A percentile compares a stretch with the other conserved stretches of the same genome.
Conservation (phyloP, 2,113 vertebrate genomes). For the Numida meleagris region DNA sequence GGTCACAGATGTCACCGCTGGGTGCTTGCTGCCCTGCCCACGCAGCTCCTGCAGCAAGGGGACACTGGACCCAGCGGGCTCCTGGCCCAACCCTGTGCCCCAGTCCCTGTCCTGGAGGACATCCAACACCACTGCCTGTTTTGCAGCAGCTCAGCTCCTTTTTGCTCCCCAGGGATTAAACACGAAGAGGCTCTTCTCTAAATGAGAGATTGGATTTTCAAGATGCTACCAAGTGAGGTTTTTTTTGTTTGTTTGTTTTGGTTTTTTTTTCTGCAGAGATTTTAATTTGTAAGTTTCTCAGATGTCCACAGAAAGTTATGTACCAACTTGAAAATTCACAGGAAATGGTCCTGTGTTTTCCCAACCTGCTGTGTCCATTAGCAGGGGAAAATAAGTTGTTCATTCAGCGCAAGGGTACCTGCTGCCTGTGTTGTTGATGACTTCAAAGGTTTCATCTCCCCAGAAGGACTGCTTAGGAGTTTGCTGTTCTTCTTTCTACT, state of each 20-base stretch:
- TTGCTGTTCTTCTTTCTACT: background rate
- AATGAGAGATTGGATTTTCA: background rate
- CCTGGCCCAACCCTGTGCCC: background rate
- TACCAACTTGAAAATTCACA: background rate
- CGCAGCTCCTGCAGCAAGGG: fast-evolving
- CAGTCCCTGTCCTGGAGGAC: background rate
- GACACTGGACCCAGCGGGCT: background rate
- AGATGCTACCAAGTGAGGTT: fast-evolving
- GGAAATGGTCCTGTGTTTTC: background rate
- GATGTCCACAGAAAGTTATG: background rate
- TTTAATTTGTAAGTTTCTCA: background rate
- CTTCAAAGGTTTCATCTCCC: background rate
- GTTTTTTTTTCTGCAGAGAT: background rate
- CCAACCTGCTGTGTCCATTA: background rate
- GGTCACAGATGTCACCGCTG: background rate
- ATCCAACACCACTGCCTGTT: background rate
- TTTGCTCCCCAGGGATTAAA: background rate
- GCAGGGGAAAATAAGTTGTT: background rate
- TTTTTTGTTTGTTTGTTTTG: background rate
- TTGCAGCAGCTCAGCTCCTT: background rate
- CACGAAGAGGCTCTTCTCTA: background rate
- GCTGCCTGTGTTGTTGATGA: background rate
- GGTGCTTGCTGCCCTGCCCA: background rate
- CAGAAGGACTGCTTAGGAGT: background rate
- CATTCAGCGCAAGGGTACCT: background rate